Evolutionary conservation across 1,140 invertebrate genomes (phyloP).

Genomic region (Zaprionus davidi): DNA sequence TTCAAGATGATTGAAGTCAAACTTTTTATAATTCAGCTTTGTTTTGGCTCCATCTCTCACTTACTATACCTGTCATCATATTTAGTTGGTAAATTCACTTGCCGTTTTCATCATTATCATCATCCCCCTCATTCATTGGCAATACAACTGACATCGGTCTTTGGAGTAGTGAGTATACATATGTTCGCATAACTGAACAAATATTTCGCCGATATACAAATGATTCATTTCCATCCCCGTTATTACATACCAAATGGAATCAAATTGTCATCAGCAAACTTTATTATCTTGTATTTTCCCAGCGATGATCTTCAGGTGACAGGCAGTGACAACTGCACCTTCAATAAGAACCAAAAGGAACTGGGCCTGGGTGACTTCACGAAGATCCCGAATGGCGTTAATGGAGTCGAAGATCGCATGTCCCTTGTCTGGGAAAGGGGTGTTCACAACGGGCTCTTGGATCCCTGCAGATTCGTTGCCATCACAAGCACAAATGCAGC

Average conservation of each 20-base stretch:
- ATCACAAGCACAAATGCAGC: conserved; percentile 98
- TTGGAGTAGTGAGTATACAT: conserved; percentile 91
- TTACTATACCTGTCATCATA: not conserved
- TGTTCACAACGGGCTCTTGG: conserved; percentile 95
- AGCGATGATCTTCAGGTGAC: conserved; percentile 96
- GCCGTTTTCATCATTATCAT: conserved; percentile 87
- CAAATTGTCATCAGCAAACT: not conserved
- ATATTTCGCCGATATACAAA: not conserved
- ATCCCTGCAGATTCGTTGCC: conserved; percentile 97
- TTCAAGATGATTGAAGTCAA: not conserved
- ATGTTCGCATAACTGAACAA: not conserved
- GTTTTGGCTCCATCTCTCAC: not conserved
- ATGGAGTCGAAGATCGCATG: conserved; percentile 99
- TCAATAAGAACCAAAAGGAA: conserved; percentile 96
- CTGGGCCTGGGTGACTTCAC: conserved; percentile 95
- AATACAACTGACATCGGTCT: conserved; percentile 89
- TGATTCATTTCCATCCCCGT: not conserved
- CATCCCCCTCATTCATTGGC: conserved; percentile 85
- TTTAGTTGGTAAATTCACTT: conserved; percentile 88
- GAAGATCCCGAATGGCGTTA: conserved; percentile 99
- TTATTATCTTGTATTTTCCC: not conserved
- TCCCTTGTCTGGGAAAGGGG: conserved; percentile 99
- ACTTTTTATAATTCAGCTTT: not conserved
- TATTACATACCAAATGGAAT: not conserved
- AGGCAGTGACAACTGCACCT: conserved; percentile 99